Evolutionary conservation across 2,888 invertebrate species (phyloP).

Genomic region (Scaptomyza reducta): DNA sequence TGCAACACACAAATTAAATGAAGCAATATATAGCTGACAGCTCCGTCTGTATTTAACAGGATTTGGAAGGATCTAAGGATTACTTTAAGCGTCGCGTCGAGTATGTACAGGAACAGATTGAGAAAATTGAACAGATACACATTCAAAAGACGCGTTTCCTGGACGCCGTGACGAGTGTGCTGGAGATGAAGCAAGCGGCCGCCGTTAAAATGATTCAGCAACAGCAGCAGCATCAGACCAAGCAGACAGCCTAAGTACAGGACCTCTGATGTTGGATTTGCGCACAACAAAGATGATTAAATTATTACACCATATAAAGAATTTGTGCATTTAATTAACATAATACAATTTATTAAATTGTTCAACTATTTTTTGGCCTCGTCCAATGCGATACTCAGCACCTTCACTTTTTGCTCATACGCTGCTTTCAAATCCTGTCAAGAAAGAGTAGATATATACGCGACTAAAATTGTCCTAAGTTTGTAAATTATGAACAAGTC

Average conservation of each 20-base stretch:
- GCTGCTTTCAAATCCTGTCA: slow-evolving; percentile 87
- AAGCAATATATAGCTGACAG: neutral
- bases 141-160: slow-evolving; percentile 91
- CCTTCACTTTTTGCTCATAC: slow-evolving; percentile 87
- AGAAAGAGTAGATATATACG: neutral
- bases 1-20: neutral
- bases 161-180: slow-evolving; percentile 90
- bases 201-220: slow-evolving; percentile 76
- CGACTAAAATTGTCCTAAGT: neutral
- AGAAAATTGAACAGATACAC: slow-evolving; percentile 90
- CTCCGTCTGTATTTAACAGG: slow-evolving; percentile 84
- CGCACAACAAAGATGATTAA: slow-evolving; percentile 57
- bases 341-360: slow-evolving; percentile 69
- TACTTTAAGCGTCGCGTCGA: slow-evolving; percentile 96
- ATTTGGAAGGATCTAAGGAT: slow-evolving; percentile 92
- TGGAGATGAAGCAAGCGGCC: slow-evolving; percentile 88
- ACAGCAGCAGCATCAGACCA: slow-evolving; percentile 49
- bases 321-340: slow-evolving; percentile 71
- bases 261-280: neutral
- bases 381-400: slow-evolving; percentile 74
- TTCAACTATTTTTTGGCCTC: slow-evolving; percentile 73
- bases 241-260: slow-evolving; percentile 50
- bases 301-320: slow-evolving; percentile 69
- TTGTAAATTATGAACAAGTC: neutral
- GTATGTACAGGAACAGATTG: slow-evolving; percentile 97